Conservation (phyloP, 2,113 vertebrate species). For the Merops nubicus region DNA sequence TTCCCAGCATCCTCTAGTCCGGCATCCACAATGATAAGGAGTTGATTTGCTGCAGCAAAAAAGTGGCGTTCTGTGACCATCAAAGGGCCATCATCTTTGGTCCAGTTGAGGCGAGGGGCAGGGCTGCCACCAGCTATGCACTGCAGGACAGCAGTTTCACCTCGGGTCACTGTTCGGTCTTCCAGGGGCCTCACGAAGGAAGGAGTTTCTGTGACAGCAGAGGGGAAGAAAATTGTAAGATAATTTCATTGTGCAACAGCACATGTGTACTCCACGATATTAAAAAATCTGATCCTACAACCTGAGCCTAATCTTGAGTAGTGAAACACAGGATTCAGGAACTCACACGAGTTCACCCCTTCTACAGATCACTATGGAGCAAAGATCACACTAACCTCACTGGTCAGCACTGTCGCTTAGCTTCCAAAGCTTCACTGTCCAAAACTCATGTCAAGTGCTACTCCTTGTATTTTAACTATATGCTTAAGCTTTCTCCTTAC, state of each 20-base stretch:
- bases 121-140: conserved; percentile 86
- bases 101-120: conserved; percentile 84
- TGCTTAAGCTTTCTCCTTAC: not conserved
- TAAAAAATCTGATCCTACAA: not conserved
- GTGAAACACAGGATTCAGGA: not conserved
- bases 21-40: conserved; percentile 84
- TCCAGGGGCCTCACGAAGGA: conserved; percentile 83
- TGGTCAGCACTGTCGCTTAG: not conserved
- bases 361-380: not conserved
- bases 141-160: conserved; percentile 83
- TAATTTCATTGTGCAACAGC: not conserved
- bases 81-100: conserved; percentile 81
- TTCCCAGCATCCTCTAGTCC: conserved; percentile 84
- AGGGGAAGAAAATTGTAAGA: not conserved
- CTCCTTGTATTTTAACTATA: not conserved
- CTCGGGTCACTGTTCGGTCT: conserved; percentile 80
- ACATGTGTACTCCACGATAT: not conserved
- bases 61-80: conserved; percentile 82
- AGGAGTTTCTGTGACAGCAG: conserved; percentile 78
- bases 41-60: conserved; percentile 84
- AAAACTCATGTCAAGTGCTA: not conserved
- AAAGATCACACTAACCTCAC: not conserved
- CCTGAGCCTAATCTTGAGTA: not conserved
- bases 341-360: not conserved
- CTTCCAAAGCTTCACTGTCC: not conserved